Base-by-base conservation (phyloP, 1,140 invertebrate species). In the Drosophila kepulauana region DNA sequence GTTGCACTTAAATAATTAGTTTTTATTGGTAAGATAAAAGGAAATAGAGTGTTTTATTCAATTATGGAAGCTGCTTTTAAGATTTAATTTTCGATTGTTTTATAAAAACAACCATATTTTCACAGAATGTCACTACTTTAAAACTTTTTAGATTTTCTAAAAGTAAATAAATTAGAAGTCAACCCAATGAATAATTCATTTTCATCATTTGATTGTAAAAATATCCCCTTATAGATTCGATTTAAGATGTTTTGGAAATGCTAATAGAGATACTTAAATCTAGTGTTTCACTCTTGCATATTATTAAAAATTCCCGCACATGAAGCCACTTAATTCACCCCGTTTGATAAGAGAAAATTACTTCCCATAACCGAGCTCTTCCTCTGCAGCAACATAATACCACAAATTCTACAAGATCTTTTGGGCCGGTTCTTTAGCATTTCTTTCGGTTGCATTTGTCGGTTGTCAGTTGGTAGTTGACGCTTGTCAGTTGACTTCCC, bases 381-480 rank as follows among this genome's bases (percentile, higher is more conserved):
- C 64, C 35, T 49, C 49, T 33, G 8, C 4, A 8, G 2, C 41
- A 65, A 65, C 35, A 30, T 8, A 15, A 20, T 3, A 57, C 35
- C 38, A 46, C 3, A 69, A 75, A 52, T 75, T 62, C 52, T 59
- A 51, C 33, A 68, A 61, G 56, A 38, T 67, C 61, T 71, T 74
- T 30, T n/a, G 35, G 38, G 38, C 61, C 61, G 30, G 70, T 58
- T 76, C 54, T 76, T 33, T 67, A 63, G 59, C 56, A 76, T 54
- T 70, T 69, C 69, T 79, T 77, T 75, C 45, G 70, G 72, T 56
- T 75, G 72, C 66, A 69, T 33, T 57, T 78, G 28, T 1, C 48
- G 10, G 48, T 28, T 28, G 49, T 25, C 20, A 57, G 59, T 71
- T 62, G 28, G 43, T 38, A 48, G 15, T 48, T 46, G 13, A 15